Conservation (phyloP, 2,113 vertebrate species). For the Brachypodius melanocephalos region DNA sequence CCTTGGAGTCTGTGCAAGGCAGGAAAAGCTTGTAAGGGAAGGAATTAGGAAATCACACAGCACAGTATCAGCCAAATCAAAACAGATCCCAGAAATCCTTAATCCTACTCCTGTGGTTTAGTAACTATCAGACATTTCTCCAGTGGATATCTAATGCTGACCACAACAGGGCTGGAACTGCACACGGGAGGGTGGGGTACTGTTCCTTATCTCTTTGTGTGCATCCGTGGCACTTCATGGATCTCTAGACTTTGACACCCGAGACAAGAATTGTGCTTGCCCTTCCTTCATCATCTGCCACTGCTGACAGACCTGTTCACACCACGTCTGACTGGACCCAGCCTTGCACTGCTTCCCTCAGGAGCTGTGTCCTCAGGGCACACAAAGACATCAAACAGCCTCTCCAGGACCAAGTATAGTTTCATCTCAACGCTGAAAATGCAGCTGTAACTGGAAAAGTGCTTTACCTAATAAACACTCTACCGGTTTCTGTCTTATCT, state of each 20-base stretch:
- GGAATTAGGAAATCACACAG: neutral
- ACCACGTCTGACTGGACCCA: neutral
- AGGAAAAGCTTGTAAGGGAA: neutral
- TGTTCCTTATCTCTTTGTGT: neutral
- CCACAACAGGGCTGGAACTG: neutral
- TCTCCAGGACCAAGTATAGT: neutral
- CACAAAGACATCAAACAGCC: neutral
- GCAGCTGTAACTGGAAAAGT: neutral
- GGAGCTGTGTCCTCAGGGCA: neutral
- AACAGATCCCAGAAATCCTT: neutral
- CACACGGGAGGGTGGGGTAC: neutral
- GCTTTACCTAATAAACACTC: neutral
- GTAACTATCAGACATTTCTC: neutral
- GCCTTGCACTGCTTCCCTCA: neutral
- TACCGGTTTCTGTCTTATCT: neutral
- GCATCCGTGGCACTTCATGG: neutral
- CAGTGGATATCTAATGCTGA: neutral
- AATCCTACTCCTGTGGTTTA: neutral
- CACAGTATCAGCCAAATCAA: neutral
- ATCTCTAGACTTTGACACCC: neutral
- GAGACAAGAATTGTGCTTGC: neutral
- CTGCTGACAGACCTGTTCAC: neutral
- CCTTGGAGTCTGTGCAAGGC: neutral
- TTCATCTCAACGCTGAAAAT: neutral
- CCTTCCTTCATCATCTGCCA: neutral